A percentile compares a stretch with the other conserved stretches of the same genome.
These are phyloP conservation scores for Zophobas morio DNA, from an alignment of 1,140 invertebrate genomes.

Conservation along the genomic window DNA sequence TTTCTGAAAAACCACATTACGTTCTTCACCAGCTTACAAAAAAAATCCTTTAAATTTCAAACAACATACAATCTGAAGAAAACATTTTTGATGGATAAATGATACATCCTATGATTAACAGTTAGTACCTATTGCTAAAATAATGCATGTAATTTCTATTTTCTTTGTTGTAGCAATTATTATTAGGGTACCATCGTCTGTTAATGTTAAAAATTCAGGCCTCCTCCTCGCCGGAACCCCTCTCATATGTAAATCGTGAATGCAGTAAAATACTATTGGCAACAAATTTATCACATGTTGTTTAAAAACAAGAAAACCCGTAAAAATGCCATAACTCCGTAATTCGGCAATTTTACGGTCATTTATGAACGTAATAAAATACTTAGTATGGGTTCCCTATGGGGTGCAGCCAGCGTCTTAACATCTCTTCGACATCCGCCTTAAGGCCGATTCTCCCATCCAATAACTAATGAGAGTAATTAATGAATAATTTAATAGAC, in stretches of 20 bases:
- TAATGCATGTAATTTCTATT: no score
- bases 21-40: no score
- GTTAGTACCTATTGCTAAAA: no score
- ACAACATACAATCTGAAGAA: no score
- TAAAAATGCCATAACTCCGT: slow-evolving; percentile 43
- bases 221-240: no score
- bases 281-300: slow-evolving; percentile 13
- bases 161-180: no score
- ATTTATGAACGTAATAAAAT: slow-evolving; percentile 47
- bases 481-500: slow-evolving; percentile 46
- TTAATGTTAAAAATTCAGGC: no score
- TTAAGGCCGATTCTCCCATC: slow-evolving; percentile 16
- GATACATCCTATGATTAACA: no score
- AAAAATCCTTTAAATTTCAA: no score
- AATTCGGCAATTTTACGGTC: slow-evolving; percentile 45
- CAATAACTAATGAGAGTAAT: slow-evolving; percentile 43
- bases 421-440: slow-evolving; percentile 12
- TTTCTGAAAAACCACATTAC: no score
- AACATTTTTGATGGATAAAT: no score
- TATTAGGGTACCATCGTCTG: no score
- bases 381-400: slow-evolving; percentile 46
- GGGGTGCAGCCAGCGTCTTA: slow-evolving; percentile 18
- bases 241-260: neutral
- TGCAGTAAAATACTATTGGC: slow-evolving; percentile 26
- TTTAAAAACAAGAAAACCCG: slow-evolving; percentile 7